phyloP scores from a whole-genome alignment of 2,113 vertebrate genomes.

The Syngnathus floridae region DNA sequence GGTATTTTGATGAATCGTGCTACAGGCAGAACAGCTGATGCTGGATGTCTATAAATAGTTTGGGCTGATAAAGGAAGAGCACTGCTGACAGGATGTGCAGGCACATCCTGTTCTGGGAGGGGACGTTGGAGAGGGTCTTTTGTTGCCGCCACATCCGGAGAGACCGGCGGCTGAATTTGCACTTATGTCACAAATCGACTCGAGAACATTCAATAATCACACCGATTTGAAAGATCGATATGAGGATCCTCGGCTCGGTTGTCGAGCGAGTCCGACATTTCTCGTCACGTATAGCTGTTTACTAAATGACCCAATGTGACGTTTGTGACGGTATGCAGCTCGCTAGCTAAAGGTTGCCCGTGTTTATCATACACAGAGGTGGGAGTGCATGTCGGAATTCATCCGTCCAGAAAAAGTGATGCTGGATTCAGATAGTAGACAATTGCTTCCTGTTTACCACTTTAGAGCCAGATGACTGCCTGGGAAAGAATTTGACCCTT shows the following conservation, averaged over 20 bases:
- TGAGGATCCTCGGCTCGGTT: too few species aligned
- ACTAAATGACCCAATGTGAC: neutral
- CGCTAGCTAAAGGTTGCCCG: slow-evolving; percentile 16
- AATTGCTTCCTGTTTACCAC: slow-evolving; percentile 59
- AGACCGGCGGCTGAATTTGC: slow-evolving; percentile 8
- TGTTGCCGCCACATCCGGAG: slow-evolving; percentile 54
- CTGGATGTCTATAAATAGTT: slow-evolving; percentile 49
- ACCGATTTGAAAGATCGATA: neutral
- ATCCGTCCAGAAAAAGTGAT: too few species aligned
- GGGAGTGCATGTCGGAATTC: slow-evolving; percentile 16
- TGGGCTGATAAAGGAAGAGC: slow-evolving; percentile 53
- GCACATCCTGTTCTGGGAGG: slow-evolving; percentile 58
- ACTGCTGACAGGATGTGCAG: slow-evolving; percentile 61
- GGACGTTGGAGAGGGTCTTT: slow-evolving; percentile 41
- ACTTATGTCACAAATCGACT: neutral
- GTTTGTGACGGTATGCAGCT: slow-evolving; percentile 13
- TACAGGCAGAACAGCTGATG: neutral
- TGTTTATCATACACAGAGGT: slow-evolving; percentile 31
- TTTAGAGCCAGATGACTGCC: slow-evolving; percentile 28
- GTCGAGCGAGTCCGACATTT: too few species aligned
- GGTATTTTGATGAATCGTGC: neutral
- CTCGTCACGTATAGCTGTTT: too few species aligned
- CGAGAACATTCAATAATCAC: neutral
- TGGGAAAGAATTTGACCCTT: slow-evolving; percentile 34
- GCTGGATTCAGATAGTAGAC: neutral